These are phyloP conservation scores for Argyrosomus japonicus DNA, from an alignment of 2,113 vertebrate genomes.

Conservation along the genomic window DNA sequence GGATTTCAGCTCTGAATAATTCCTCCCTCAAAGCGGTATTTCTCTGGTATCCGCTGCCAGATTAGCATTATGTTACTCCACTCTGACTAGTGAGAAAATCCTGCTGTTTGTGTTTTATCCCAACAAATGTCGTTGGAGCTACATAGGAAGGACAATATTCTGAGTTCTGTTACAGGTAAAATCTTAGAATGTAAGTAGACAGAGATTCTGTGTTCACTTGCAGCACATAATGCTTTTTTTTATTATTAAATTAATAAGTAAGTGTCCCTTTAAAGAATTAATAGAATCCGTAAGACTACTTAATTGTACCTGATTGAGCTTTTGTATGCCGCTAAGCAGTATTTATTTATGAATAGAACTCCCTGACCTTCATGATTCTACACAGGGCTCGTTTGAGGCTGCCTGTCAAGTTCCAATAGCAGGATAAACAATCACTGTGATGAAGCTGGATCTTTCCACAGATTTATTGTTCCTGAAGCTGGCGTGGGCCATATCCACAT, in stretches of 20 bases:
- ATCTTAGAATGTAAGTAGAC: not conserved
- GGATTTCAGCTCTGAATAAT: conserved; percentile 67
- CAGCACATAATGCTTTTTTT: not conserved
- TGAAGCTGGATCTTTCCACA: conserved; percentile 48
- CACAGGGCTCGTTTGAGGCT: conserved; percentile 15
- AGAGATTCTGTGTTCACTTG: not conserved
- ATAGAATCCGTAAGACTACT: not conserved
- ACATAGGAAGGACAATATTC: not conserved
- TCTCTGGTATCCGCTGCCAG: conserved; percentile 48
- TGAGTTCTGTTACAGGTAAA: conserved; percentile 21
- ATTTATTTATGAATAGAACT: conserved; percentile 1
- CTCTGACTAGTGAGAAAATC: conserved; percentile 35
- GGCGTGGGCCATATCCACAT: conserved; percentile 52
- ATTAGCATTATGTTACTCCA: conserved; percentile 62
- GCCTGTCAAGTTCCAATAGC: conserved; percentile 10
- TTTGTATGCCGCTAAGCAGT: not conserved
- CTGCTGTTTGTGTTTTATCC: conserved; percentile 34
- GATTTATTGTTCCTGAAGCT: conserved; percentile 54
- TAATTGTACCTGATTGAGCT: not conserved
- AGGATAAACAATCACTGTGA: conserved; percentile 49
- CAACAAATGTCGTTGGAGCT: conserved; percentile 1
- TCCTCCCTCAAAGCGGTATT: conserved; percentile 55
- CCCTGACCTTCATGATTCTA: conserved; percentile 20
- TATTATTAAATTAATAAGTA: not conserved
- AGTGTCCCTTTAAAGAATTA: not conserved